Evolutionary conservation across 2,797 vertebrate species (phyloP), one percentile per base, ranked within the genome.

Genomic region (Sebastes diploproa): DNA sequence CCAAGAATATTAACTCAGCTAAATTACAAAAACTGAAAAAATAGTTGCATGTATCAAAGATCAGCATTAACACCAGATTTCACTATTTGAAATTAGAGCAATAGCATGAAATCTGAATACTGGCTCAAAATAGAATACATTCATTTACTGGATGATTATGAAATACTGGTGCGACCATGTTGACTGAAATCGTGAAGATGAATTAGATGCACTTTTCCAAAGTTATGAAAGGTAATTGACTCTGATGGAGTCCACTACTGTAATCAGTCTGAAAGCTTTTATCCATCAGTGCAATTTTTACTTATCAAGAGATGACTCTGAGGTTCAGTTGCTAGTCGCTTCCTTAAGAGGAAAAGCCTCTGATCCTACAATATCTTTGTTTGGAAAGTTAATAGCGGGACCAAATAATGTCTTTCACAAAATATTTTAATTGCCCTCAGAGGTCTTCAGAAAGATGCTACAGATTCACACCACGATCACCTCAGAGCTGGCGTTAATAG

Each of bases 221-320:
- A 34, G 42, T 36, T 30, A 61, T 42, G 32, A 56, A 32, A 62
- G 46, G 25, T 18, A 80, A 74, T 75, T 77, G 27, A 73, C 59
- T 54, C 27, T 69, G 54, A 79, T 54, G 62, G 56, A 77, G 72
- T 63, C 58, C 27, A 42, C 50, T 34, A 29, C 64, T 23, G 68
- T 30, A 62, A 34, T 60, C 22, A 59, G 32, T 54, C 20, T 42
- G 18, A 70, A 50, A 76, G 16, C 46, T n/a, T 68, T 9, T 32
- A 11, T 38, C 23, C 25, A 20, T 11, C 14, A 50, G 55, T 50
- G 30, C 38, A 38, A 30, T 71, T 65, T 65, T 42, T 46, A 56
- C 59, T 30, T 22, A 50, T 61, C 36, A 64, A 34, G 27, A 38
- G 23, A 58, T 23, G 4, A 42, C 25, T 38, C 23, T 60, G 23